Conservation (phyloP, 1,140 invertebrate species). For the Solen grandis region DNA sequence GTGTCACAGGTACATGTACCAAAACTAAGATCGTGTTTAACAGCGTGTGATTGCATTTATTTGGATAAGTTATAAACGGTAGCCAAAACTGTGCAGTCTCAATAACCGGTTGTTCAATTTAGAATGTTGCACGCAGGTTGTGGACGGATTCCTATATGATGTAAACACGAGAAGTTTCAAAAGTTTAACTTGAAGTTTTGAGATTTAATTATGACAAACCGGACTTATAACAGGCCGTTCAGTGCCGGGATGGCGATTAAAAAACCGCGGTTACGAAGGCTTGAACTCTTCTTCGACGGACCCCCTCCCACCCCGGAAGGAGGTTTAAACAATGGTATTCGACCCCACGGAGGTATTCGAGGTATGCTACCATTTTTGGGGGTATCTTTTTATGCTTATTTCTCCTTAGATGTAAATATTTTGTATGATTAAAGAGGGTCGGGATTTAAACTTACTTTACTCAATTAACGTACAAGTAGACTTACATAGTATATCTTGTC, state of each 20-base stretch:
- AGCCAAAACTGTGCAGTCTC: background rate
- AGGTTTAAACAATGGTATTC: constrained; percentile 23
- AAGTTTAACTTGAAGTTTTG: background rate
- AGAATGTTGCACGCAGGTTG: background rate
- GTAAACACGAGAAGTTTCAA: background rate
- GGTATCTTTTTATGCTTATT: background rate
- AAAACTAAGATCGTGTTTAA: background rate
- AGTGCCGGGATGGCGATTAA: constrained; percentile 41
- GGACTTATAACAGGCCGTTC: constrained; percentile 33
- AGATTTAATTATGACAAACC: constrained; percentile 27
- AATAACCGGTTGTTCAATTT: background rate
- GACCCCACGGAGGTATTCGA: constrained; percentile 43
- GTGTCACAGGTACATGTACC: background rate
- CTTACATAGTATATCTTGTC: too few species aligned
- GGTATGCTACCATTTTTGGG: constrained; percentile 9
- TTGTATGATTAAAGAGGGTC: too few species aligned
- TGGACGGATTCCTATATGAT: background rate
- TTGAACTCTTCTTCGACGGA: constrained; percentile 46
- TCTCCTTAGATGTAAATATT: background rate
- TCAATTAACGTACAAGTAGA: too few species aligned
- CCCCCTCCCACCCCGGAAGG: constrained; percentile 46
- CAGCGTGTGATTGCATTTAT: background rate
- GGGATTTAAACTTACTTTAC: too few species aligned
- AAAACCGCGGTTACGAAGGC: constrained; percentile 18
- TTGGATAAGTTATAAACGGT: background rate